phyloP scores from a whole-genome alignment of 92 coral and sea anemone genomes.

The Phenganax subtilis region DNA sequence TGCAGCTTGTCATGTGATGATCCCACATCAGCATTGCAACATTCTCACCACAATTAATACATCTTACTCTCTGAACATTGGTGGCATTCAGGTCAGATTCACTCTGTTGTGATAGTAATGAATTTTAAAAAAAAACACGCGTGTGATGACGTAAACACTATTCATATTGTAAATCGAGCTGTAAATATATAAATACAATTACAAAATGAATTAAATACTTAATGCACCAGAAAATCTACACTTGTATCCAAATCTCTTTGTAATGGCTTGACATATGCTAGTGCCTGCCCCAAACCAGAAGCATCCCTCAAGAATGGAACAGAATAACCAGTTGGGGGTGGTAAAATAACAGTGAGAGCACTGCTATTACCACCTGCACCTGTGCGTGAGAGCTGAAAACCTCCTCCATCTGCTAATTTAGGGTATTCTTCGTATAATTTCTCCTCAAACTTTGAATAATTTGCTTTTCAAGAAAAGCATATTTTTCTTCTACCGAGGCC shows the following conservation, averaged over 20 bases:
- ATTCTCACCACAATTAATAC: constrained; percentile 17
- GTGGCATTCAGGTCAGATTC: too few species aligned
- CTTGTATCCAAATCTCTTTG: constrained; percentile 46
- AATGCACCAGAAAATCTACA: not conserved
- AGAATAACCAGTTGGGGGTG: constrained; percentile 46
- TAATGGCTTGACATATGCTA: constrained; percentile 47
- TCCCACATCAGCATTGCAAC: constrained; percentile 26
- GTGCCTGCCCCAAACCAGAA: constrained; percentile 51
- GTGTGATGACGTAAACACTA: too few species aligned
- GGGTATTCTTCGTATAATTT: constrained; percentile 45
- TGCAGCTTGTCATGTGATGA: not conserved
- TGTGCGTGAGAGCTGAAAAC: constrained; percentile 45
- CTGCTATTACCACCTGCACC: constrained; percentile 34
- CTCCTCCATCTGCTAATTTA: constrained; percentile 45
- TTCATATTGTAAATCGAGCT: too few species aligned
- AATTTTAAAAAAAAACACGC: too few species aligned
- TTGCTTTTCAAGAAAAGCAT: constrained; percentile 43
- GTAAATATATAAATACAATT: too few species aligned
- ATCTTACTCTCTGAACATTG: constrained; percentile 18
- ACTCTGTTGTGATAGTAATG: too few species aligned
- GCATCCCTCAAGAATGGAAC: constrained; percentile 51
- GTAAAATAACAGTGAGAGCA: constrained; percentile 32
- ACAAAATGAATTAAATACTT: too few species aligned
- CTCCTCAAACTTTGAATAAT: constrained; percentile 25
- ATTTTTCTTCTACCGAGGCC: constrained; percentile 50